Evolutionary conservation across 1,140 invertebrate genomes (phyloP), one percentile per base, ranked within the genome.

Genomic region (Hydropsyche tenuis): DNA sequence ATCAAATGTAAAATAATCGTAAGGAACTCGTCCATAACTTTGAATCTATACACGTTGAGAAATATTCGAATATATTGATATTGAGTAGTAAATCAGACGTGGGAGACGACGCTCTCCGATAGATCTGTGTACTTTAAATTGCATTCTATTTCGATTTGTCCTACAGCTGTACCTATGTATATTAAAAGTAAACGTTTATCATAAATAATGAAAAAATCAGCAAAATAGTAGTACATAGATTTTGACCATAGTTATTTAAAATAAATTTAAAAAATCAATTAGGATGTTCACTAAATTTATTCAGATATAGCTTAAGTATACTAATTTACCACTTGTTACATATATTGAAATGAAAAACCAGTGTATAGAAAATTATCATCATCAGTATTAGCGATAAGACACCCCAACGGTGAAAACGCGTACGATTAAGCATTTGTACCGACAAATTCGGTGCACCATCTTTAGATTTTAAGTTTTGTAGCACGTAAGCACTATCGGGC

Each of bases 401-500:
- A 62, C 12, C 18, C n/a, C 16, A 46, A 45, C 37, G 42, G 63
- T 45, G 63, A 66, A 3, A 53, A 16, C 48, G 48, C 22, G 56
- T 12, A 60, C 56, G 23, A 22, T 60, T 60, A 69, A 75, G 74
- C 74, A 69, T 73, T 75, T 72, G 71, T 64, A 53, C 68, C 64
- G 46, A 46, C 71, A 14, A 1, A 16, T 37, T 37, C 30, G n/a
- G 23, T 18, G 51, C 71, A 46, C 60, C 66, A 68, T 73, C 70
- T 74, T 23, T 74, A 72, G 73, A 9, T 18, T 16, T 66, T 77
- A 74, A 77, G 76, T 70, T 69, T 23, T 60, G 12, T 62, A 68
- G 71, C 48, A 20, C n/a, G 51, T 77, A 77, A 71, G 73, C 14
- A n/a, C 66, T 71, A 75, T 75, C 76, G 76, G 76, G 76, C 76